Conservation (phyloP, 1,140 invertebrate species). For the Magallana angulata region DNA sequence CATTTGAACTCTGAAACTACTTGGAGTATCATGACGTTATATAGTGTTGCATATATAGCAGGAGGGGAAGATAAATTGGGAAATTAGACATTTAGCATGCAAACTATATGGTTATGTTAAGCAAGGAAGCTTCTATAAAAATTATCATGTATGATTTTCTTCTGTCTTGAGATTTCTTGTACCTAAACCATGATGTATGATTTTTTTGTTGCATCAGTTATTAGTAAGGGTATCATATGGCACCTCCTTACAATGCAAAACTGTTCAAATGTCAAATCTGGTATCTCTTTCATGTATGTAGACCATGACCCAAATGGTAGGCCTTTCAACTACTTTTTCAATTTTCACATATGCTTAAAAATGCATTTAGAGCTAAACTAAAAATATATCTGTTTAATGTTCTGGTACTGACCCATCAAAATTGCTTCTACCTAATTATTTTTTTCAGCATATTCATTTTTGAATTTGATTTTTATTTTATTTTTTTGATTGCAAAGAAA, state of each 20-base stretch:
- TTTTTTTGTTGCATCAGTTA: constrained; percentile 1
- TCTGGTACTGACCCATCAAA: neutral
- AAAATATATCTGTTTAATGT: no score
- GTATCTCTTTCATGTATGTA: neutral
- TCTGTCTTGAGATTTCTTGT: constrained; percentile 5
- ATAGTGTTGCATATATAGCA: neutral
- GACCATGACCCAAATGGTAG: constrained; percentile 4
- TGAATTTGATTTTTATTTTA: neutral
- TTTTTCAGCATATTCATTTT: constrained; percentile 7
- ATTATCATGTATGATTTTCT: constrained; percentile 7
- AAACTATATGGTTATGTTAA: neutral
- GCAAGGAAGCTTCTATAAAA: neutral
- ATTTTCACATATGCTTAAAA: no score
- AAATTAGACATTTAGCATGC: neutral
- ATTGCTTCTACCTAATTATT: neutral
- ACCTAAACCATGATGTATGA: constrained; percentile 5
- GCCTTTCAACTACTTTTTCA: neutral
- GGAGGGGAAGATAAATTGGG: constrained; percentile 4
- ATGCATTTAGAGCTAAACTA: no score
- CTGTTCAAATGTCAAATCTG: constrained; percentile 5
- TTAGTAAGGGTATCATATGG: neutral
- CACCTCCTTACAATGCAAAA: constrained; percentile 5
- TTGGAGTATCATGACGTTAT: neutral
- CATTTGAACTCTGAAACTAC: constrained; percentile 5
- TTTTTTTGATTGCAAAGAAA: neutral